phyloP scores from a whole-genome alignment of 2,113 vertebrate species.

The Proteles cristata region DNA sequence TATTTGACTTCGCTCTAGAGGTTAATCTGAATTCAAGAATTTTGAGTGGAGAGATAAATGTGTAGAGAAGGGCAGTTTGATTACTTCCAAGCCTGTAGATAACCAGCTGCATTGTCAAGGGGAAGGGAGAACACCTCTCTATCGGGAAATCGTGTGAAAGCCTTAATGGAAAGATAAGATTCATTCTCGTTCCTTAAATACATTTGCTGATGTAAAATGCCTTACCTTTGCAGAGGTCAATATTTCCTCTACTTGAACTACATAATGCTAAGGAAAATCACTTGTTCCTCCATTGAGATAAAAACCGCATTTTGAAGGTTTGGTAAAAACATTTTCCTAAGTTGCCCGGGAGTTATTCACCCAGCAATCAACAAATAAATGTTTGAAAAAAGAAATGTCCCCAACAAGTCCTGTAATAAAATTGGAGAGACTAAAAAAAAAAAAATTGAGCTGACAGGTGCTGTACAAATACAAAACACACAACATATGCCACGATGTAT shows the following conservation, averaged over 20 bases:
- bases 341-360: not conserved
- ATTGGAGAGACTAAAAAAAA: not conserved
- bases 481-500: not conserved
- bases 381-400: not conserved
- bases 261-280: not conserved
- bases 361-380: not conserved
- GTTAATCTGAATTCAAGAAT: constrained; percentile 37
- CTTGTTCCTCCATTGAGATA: not conserved
- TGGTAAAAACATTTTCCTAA: not conserved
- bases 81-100: not conserved
- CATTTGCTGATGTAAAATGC: not conserved
- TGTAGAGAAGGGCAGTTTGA: constrained; percentile 23
- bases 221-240: not conserved
- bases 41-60: not conserved
- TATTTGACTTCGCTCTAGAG: not conserved
- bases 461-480: not conserved
- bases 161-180: not conserved
- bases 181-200: not conserved
- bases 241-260: not conserved
- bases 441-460: not conserved
- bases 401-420: not conserved
- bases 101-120: not conserved
- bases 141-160: not conserved
- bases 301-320: not conserved
- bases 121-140: not conserved